These are phyloP conservation scores for Misgurnus anguillicaudatus DNA, from an alignment of 2,113 vertebrate genomes.

Conservation along the genomic window DNA sequence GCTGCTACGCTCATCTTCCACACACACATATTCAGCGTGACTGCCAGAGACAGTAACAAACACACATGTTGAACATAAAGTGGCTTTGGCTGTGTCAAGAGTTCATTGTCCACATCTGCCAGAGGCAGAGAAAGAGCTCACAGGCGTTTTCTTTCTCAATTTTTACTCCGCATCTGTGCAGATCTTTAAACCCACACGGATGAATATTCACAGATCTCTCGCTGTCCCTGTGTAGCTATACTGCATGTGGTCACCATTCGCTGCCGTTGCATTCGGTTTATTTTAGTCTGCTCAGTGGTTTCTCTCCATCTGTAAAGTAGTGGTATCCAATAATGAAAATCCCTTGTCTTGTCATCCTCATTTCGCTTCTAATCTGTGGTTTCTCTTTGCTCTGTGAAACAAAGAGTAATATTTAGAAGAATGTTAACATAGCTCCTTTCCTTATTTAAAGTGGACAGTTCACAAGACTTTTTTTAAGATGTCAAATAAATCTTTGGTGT, in stretches of 20 bases:
- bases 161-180: background rate
- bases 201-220: background rate
- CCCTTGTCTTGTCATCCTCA: too few relatives aligned
- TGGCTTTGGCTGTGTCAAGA: slow-evolving; percentile 78
- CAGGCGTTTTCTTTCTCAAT: slow-evolving; percentile 36
- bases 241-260: background rate
- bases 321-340: background rate
- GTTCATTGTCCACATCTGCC: slow-evolving; percentile 83
- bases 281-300: background rate
- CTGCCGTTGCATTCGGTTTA: background rate
- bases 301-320: background rate
- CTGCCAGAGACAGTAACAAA: slow-evolving; percentile 45
- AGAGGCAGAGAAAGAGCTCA: slow-evolving; percentile 66
- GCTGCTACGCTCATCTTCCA: slow-evolving; percentile 73
- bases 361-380: too few relatives aligned
- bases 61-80: slow-evolving; percentile 76
- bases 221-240: background rate
- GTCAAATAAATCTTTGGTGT: too few relatives aligned
- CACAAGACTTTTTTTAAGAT: too few relatives aligned
- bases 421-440: too few relatives aligned
- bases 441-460: too few relatives aligned
- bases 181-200: background rate
- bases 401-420: too few relatives aligned
- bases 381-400: too few relatives aligned
- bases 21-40: slow-evolving; percentile 32